These are phyloP conservation scores for Ianthella basta DNA, from an alignment of 37 sponge, comb jelly and placozoan species.

Conservation along the genomic window DNA sequence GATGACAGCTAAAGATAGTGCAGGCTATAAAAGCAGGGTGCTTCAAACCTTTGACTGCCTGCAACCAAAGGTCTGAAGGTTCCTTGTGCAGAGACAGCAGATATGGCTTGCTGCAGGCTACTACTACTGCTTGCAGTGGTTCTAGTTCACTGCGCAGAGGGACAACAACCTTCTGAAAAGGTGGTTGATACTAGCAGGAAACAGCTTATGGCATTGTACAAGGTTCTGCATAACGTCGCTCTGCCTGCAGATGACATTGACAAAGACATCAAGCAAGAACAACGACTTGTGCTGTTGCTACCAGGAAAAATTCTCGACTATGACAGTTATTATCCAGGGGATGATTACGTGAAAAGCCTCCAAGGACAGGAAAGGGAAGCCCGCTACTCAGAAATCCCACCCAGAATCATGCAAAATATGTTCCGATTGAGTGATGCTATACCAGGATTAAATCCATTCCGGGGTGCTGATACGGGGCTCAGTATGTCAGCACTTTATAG, in stretches of 20 bases:
- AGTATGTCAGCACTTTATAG: constrained; percentile 49
- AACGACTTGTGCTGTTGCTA: constrained; percentile 47
- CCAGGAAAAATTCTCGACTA: constrained; percentile 68
- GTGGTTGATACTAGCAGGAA: background rate
- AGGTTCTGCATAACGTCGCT: constrained; percentile 29
- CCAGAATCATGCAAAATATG: constrained; percentile 69
- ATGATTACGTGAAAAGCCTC: constrained; percentile 36
- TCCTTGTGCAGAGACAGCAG: no score
- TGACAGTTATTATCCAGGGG: constrained; percentile 67
- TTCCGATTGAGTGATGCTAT: constrained; percentile 55
- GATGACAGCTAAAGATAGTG: no score
- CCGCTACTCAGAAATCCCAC: constrained; percentile 38
- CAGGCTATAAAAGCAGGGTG: no score
- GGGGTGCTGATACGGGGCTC: constrained; percentile 52
- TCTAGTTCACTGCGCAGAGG: no score
- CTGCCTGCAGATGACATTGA: constrained; percentile 33
- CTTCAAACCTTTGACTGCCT: no score
- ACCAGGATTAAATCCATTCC: constrained; percentile 47
- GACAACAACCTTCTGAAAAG: no score
- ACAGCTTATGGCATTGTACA: constrained; percentile 36
- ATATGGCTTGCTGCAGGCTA: no score
- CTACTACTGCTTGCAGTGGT: no score
- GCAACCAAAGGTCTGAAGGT: no score
- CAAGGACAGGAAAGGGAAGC: constrained; percentile 19
- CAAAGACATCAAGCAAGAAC: background rate